Conservation (phyloP, 2,797 vertebrate genomes). For the Distichodus sexfasciatus region DNA sequence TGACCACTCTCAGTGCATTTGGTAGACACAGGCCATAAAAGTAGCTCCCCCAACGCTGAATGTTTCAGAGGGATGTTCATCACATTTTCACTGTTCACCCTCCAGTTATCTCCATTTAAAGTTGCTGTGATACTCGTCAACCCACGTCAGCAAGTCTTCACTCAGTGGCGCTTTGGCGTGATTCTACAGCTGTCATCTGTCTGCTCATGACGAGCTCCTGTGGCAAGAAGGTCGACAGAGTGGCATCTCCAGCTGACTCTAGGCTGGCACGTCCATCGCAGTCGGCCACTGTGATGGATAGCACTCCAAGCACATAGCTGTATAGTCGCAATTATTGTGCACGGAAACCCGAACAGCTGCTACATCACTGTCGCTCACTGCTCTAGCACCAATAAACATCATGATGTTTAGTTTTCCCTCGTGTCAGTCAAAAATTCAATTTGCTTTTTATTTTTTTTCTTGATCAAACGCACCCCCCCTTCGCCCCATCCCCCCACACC, state of each 20-base stretch:
- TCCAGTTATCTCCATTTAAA: background rate
- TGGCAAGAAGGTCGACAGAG: background rate
- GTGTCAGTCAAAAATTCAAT: background rate
- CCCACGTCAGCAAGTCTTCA: no score
- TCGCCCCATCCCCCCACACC: background rate
- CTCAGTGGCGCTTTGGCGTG: no score
- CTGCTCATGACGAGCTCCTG: background rate
- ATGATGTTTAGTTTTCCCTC: background rate
- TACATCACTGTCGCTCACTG: background rate
- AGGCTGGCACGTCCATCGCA: background rate
- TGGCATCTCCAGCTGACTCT: background rate
- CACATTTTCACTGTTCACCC: no score
- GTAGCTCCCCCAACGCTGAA: background rate
- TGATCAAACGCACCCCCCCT: background rate
- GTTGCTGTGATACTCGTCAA: no score
- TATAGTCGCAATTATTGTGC: background rate
- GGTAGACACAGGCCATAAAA: no score
- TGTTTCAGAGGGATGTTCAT: no score
- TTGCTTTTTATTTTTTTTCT: conserved; percentile 1
- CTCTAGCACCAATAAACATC: background rate
- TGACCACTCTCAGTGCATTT: no score
- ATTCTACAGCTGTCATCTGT: background rate
- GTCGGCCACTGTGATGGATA: background rate
- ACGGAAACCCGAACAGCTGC: background rate
- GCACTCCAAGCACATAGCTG: background rate